A percentile compares a stretch with the other conserved stretches of the same genome.
Evolutionary conservation across 30 jellyfish, hydroid and myxozoan species (phyloP).

Genomic region (Pelagia noctiluca): DNA sequence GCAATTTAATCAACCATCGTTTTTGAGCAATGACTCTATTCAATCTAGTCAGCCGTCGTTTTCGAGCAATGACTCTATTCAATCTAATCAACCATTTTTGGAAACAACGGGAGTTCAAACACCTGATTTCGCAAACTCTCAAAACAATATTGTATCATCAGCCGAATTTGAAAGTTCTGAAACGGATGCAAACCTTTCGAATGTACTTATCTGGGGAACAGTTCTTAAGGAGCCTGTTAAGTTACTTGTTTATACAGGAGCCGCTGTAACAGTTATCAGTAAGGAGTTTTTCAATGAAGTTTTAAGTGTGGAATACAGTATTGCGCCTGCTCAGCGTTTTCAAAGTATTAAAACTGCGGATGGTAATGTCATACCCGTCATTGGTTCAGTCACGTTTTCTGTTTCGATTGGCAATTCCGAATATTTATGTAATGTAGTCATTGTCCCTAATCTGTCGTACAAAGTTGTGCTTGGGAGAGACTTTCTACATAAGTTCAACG

Average conservation of each 20-base stretch:
- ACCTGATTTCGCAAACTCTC: neutral
- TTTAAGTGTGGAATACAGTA: neutral
- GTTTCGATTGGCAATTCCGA: neutral
- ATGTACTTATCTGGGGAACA: no score
- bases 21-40: neutral
- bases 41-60: neutral
- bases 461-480: constrained; percentile 25
- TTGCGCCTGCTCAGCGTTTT: neutral
- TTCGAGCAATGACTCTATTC: neutral
- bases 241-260: constrained; percentile 6
- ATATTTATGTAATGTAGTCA: neutral
- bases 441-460: constrained; percentile 9
- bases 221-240: no score
- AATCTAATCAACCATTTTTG: neutral
- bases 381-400: neutral
- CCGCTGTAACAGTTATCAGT: constrained; percentile 24
- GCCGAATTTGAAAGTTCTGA: neutral
- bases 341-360: no score
- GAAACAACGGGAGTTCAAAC: neutral
- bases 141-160: neutral
- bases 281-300: neutral
- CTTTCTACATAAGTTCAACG: neutral
- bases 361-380: neutral
- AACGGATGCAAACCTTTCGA: neutral
- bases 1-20: neutral